Percentiles rank a stretch among this genome's conserved stretches.
phyloP scores from a whole-genome alignment of 23 tunicate genomes.

The Clavelina lepadiformis region DNA sequence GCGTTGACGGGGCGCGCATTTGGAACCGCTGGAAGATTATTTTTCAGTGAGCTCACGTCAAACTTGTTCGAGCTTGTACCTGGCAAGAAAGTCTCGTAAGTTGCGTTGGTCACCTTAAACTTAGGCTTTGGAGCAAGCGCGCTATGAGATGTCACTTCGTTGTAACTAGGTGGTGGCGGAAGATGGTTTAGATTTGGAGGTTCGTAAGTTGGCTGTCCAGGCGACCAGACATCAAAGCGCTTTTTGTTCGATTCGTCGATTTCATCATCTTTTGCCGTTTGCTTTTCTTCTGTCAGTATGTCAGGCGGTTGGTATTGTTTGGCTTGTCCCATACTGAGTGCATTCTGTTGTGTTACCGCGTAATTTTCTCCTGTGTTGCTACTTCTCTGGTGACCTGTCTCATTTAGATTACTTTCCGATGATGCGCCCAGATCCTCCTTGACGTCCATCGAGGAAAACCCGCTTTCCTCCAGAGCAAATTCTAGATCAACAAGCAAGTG shows the following conservation, averaged over 20 bases:
- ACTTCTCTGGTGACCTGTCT: too few relatives aligned
- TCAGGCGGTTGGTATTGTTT: too few relatives aligned
- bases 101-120: slow-evolving; percentile 1
- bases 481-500: too few relatives aligned
- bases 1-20: background rate
- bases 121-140: slow-evolving; percentile 2
- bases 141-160: slow-evolving; percentile 1
- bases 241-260: background rate
- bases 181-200: background rate
- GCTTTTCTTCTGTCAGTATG: slow-evolving; percentile 2
- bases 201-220: background rate
- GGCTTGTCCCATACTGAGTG: too few relatives aligned
- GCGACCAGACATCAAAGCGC: slow-evolving; percentile 16
- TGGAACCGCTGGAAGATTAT: too few relatives aligned
- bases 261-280: background rate
- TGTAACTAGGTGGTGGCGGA: slow-evolving; percentile 17
- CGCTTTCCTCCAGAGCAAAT: too few relatives aligned
- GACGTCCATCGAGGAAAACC: too few relatives aligned
- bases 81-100: background rate
- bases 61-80: background rate
- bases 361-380: too few relatives aligned
- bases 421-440: too few relatives aligned
- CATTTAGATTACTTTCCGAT: too few relatives aligned
- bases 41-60: background rate
- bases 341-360: too few relatives aligned